Evolutionary conservation across 2,797 vertebrate species (phyloP).

Genomic region (Echiichthys vipera): DNA sequence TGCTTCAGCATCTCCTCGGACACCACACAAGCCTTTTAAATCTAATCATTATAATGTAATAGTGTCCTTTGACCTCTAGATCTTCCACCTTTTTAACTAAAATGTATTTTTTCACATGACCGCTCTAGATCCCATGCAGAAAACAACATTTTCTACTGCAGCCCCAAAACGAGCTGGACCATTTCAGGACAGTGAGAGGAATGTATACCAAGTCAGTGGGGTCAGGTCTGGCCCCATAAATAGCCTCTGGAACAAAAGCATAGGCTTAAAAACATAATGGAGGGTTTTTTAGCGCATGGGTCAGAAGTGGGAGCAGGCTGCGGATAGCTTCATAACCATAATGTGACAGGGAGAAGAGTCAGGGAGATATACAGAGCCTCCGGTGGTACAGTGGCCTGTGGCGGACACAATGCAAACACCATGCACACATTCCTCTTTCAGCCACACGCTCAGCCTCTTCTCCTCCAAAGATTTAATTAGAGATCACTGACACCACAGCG

Average conservation of each 20-base stretch:
- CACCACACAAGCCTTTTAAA: constrained; percentile 27
- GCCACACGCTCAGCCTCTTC: constrained; percentile 71
- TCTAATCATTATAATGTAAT: constrained; percentile 30
- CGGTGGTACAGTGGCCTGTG: constrained; percentile 75
- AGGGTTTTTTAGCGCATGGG: constrained; percentile 61
- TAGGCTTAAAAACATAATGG: constrained; percentile 75
- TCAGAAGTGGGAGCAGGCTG: constrained; percentile 74
- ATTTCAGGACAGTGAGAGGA: constrained; percentile 57
- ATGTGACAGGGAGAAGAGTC: constrained; percentile 77
- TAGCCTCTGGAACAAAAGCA: constrained; percentile 75
- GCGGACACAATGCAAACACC: constrained; percentile 80
- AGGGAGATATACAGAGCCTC: constrained; percentile 74
- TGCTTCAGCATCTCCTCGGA: constrained; percentile 20
- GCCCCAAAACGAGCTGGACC: constrained; percentile 57
- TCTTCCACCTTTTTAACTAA: constrained; percentile 16
- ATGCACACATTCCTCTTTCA: constrained; percentile 70
- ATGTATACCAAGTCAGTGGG: constrained; percentile 62
- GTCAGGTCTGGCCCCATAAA: constrained; percentile 66
- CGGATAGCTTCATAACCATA: constrained; percentile 76
- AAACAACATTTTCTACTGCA: constrained; percentile 8
- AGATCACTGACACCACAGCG: constrained; percentile 71
- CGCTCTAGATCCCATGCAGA: not conserved
- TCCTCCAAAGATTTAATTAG: constrained; percentile 73
- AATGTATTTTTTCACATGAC: not conserved
- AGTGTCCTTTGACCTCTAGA: not conserved